Evolutionary conservation across 2,888 invertebrate species (phyloP).

Genomic region (Amblyjoppa fuscipennis): DNA sequence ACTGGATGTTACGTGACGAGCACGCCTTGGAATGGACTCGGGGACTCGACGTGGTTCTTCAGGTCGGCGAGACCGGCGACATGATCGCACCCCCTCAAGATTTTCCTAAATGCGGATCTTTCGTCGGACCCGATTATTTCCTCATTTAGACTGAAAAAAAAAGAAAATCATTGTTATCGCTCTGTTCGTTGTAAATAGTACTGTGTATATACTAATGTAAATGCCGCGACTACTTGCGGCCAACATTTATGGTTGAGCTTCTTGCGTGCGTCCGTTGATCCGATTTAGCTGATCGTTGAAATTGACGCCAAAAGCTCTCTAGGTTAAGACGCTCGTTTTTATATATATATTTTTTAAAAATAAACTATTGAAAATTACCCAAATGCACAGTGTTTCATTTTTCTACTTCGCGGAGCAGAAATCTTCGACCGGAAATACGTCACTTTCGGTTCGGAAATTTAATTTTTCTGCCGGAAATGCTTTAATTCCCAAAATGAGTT

Average conservation of each 20-base stretch:
- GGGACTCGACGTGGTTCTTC: slow-evolving; percentile 91
- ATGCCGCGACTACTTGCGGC: slow-evolving; percentile 27
- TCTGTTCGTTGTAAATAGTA: slow-evolving; percentile 79
- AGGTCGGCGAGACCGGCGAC: slow-evolving; percentile 89
- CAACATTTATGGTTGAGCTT: slow-evolving; percentile 37
- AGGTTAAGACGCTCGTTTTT: slow-evolving; percentile 5
- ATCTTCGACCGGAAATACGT: too few species aligned
- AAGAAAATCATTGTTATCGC: slow-evolving; percentile 28
- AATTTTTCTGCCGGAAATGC: not conserved
- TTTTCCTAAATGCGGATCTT: slow-evolving; percentile 93
- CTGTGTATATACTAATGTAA: slow-evolving; percentile 53
- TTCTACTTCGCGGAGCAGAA: too few species aligned
- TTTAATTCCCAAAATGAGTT: not conserved
- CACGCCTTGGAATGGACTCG: slow-evolving; percentile 91
- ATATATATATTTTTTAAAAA: not conserved
- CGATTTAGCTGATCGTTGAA: not conserved
- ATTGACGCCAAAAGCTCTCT: slow-evolving; percentile 13
- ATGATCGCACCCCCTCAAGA: slow-evolving; percentile 89
- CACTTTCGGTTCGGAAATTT: not conserved
- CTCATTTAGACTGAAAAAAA: slow-evolving; percentile 86
- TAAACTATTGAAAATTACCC: not conserved
- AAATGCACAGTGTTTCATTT: not conserved
- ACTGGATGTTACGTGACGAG: slow-evolving; percentile 93
- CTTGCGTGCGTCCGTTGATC: not conserved
- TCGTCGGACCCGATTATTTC: slow-evolving; percentile 91